Conservation (phyloP, 1,140 invertebrate genomes). For the Galleria mellonella region DNA sequence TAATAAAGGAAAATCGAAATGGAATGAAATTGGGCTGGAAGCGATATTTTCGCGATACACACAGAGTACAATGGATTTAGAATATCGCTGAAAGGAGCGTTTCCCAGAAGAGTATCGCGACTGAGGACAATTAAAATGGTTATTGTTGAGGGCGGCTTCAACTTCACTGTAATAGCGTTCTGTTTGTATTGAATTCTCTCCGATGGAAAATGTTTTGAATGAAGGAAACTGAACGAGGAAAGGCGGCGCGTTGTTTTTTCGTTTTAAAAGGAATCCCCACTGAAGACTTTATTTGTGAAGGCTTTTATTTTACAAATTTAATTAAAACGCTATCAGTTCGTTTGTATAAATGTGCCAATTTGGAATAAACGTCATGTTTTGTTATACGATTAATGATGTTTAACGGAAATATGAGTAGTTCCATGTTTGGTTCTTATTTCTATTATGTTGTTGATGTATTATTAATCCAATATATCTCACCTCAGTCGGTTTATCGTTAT, state of each 20-base stretch:
- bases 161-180: constrained; percentile 36
- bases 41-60: constrained; percentile 68
- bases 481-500: constrained; percentile 80
- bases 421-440: not conserved
- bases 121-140: constrained; percentile 62
- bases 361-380: constrained; percentile 7
- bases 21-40: constrained; percentile 71
- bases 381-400: constrained; percentile 13
- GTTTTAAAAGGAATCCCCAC: constrained; percentile 32
- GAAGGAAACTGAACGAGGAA: constrained; percentile 46
- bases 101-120: constrained; percentile 44
- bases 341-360: constrained; percentile 10
- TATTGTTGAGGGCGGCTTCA: constrained; percentile 47
- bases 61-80: constrained; percentile 63
- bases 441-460: not conserved
- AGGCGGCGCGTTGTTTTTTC: constrained; percentile 42
- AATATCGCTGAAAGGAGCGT: constrained; percentile 48
- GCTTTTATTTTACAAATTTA: constrained; percentile 48
- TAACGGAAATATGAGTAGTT: not conserved
- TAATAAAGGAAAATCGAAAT: constrained; percentile 74
- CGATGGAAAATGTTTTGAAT: constrained; percentile 55
- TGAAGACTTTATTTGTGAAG: constrained; percentile 39
- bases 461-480: constrained; percentile 50
- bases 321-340: constrained; percentile 28
- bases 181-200: constrained; percentile 49